Evolutionary conservation across 2,797 vertebrate species (phyloP), one percentile per base, ranked within the genome.

Genomic region (Danionella dracula): DNA sequence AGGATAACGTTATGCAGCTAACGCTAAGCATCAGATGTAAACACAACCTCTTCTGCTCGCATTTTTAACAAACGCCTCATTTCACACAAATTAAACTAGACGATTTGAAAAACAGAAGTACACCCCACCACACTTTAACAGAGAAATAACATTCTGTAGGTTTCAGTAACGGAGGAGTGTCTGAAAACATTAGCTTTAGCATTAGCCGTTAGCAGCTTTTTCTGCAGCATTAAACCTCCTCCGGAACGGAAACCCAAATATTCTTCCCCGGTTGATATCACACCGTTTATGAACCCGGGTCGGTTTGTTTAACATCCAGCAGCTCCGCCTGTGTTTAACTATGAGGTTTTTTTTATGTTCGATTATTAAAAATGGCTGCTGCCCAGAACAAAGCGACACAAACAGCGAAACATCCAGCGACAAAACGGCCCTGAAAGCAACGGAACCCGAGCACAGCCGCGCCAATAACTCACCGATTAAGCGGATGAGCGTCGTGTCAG

Each of bases 351-450:
- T 78, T 61, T 74, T 68, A 79, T 84, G 84, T 80, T 82, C 84
- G 81, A 77, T 86, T 87, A 89, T 90, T 90, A 89, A 92, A 92
- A 85, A 92, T 92, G 90, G 90, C 90, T 81, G 87, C 88, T 85
- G 79, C 84, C 73, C 85, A 86, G 89, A 92, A 92, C 90, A 92
- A 92, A 92, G 89, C 90, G 82, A 88, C 85, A 87, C 86, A 85
- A 86, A 87, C 87, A 83, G 78, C 50, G 72, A 74, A 76, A 48
- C 76, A 82, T 77, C 63, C 49, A 65, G 41, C 37, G 48, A 51
- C 38, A 38, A 61, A 64, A 34, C 40, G 58, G 32, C 16, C 63
- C 53, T n/a, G 74, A 79, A 64, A 74, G 45, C 10, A 21, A 34
- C 42, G 65, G 75, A 77, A 75, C 73, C 40, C 8, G 1, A 13